Evolutionary conservation across 2,888 invertebrate species (phyloP), one percentile per base, ranked within the genome.

Genomic region (Drosophila putrida): DNA sequence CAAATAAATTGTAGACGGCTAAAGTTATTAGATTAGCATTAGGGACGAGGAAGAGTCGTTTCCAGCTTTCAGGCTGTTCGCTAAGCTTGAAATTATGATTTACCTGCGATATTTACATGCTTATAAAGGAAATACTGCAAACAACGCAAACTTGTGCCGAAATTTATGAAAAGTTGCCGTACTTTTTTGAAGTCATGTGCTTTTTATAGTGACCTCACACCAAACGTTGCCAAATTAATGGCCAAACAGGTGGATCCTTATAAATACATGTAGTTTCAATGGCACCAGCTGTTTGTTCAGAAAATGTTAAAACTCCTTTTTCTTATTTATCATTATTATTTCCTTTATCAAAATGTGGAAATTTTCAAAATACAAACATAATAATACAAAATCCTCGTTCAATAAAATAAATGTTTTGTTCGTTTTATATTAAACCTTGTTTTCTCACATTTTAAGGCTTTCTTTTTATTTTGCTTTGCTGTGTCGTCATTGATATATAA

Each of bases 1-100:
- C 80, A 88, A 88, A 86, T 88, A 86, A 86, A 88, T 86, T 88
- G 66, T 77, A 72, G 82, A 73, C 82, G 73, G 80, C 84, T 80
- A 78, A 88, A 88, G 88, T 88, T 89, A 88, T 88, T 88, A 88
- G 89, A 88, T 88, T 82, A 88, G 82, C 88, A 88, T 88, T 88
- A 88, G 86, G 82, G 65, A 51, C 55, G 49, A 76, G 71, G 39
- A 36, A 35, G 58, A 38, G 49, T 60, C 13, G 33, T 33, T 13
- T 35, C 3, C 41, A 44, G 15, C 47, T 11, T 43, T 53, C 50
- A 54, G 68, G 38, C 61, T 60, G 64, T 57, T 47, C 41, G 60
- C 75, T 73, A 71, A 86, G 88, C 86, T 84, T 75, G 76, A 70
- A 80, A 84, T 88, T 82, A 84, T 87, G 88, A 88, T 88, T 88